phyloP scores from a whole-genome alignment of 2,113 vertebrate genomes.

The Zapornia atra region DNA sequence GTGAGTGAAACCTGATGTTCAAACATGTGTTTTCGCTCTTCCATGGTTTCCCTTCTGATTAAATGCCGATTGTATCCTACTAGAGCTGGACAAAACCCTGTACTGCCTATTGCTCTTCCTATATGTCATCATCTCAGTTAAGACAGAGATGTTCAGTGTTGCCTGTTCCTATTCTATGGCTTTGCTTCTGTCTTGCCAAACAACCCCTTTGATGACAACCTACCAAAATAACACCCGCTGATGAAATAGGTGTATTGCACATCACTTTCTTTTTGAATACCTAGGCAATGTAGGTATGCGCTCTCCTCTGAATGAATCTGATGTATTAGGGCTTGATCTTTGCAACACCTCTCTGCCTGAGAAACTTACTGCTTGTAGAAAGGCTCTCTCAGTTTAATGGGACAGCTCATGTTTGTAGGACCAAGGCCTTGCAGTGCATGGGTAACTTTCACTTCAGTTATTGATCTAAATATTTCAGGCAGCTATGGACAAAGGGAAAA shows the following conservation, averaged over 20 bases:
- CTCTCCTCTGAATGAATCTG: not conserved
- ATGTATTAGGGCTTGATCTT: not conserved
- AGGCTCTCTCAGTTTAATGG: not conserved
- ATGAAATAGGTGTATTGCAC: not conserved
- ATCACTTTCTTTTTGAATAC: not conserved
- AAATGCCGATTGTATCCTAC: not conserved
- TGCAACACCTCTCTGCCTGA: not conserved
- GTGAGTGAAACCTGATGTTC: not conserved
- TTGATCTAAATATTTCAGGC: not conserved
- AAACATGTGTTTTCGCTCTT: not conserved
- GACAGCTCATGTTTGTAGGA: not conserved
- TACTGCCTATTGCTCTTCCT: not conserved
- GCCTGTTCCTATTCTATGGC: not conserved
- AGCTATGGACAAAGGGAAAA: not conserved
- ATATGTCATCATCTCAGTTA: not conserved
- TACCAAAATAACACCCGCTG: not conserved
- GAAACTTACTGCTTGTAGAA: not conserved
- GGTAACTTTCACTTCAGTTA: not conserved
- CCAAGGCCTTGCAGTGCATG: not conserved
- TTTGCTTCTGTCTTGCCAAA: not conserved
- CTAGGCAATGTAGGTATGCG: not conserved
- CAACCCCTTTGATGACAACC: not conserved
- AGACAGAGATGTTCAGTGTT: not conserved
- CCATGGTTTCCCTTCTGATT: not conserved
- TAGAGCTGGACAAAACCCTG: not conserved